Percentiles rank a stretch among this genome's conserved stretches.
Evolutionary conservation across 1,140 invertebrate genomes (phyloP).

Genomic region (Pissodes strobi): DNA sequence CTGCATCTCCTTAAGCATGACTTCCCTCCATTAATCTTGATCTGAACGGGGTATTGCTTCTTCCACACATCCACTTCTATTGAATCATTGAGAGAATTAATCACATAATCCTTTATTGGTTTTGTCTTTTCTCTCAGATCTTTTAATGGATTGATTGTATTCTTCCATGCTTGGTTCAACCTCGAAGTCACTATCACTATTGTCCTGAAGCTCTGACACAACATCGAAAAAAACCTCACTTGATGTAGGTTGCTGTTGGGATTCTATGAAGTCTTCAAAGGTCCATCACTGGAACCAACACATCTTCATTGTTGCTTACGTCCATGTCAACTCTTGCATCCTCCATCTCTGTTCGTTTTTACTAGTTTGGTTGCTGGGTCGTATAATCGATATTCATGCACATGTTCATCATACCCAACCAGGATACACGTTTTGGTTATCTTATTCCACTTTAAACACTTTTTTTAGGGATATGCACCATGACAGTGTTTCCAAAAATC

Average conservation of each 20-base stretch:
- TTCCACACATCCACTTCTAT: constrained; percentile 9
- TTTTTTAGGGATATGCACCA: constrained; percentile 49
- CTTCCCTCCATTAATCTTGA: constrained; percentile 44
- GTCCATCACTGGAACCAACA: no score
- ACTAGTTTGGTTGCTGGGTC: constrained; percentile 43
- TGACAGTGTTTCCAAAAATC: constrained; percentile 49
- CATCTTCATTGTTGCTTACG: background rate
- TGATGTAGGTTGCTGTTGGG: no score
- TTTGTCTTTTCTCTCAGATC: constrained; percentile 35
- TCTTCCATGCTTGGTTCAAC: background rate
- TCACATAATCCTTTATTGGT: constrained; percentile 33
- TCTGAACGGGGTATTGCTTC: constrained; percentile 44
- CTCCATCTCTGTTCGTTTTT: constrained; percentile 44
- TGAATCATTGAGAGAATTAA: constrained; percentile 26
- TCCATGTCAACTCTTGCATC: background rate
- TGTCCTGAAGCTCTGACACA: no score
- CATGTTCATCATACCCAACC: constrained; percentile 37
- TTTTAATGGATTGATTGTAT: background rate
- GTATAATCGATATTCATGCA: constrained; percentile 39
- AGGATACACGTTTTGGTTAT: constrained; percentile 42
- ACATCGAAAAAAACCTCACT: no score
- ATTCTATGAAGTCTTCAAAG: no score
- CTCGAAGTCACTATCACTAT: background rate
- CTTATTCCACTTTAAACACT: constrained; percentile 42
- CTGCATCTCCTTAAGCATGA: constrained; percentile 46